A percentile compares a stretch with the other conserved stretches of the same genome.
Conservation (phyloP, 2,888 invertebrate genomes). For the Punctoribates punctum region DNA sequence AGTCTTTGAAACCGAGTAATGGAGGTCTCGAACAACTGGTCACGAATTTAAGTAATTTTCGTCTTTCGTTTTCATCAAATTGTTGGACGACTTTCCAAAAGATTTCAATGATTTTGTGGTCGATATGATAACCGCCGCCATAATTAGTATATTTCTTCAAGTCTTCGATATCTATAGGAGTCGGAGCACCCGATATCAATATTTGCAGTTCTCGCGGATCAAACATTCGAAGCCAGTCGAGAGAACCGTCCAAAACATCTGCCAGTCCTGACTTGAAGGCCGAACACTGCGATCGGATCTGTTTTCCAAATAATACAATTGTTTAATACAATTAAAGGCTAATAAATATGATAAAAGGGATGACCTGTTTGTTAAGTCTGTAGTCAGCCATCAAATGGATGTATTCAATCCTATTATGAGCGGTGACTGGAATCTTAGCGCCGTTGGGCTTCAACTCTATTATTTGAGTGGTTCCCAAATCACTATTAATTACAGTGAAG, state of each 20-base stretch:
- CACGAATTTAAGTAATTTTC: conserved; percentile 90
- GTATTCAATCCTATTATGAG: conserved; percentile 90
- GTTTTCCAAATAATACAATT: conserved; percentile 40
- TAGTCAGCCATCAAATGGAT: conserved; percentile 94
- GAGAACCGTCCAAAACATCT: conserved; percentile 70
- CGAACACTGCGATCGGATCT: conserved; percentile 70
- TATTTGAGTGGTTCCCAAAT: conserved; percentile 80
- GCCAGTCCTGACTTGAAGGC: conserved; percentile 86
- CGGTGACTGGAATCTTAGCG: conserved; percentile 80
- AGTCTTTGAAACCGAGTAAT: conserved; percentile 90
- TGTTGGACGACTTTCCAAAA: conserved; percentile 86
- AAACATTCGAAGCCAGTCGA: conserved; percentile 93
- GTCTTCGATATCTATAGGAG: conserved; percentile 88
- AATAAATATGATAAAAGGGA: background rate
- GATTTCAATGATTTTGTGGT: conserved; percentile 75
- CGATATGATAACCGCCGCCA: conserved; percentile 74
- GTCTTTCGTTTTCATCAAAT: conserved; percentile 76
- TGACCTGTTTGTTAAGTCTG: conserved; percentile 78
- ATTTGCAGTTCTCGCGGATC: conserved; percentile 89
- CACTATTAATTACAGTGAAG: conserved; percentile 85
- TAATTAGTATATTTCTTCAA: conserved; percentile 82
- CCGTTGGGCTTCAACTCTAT: conserved; percentile 89
- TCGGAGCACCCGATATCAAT: conserved; percentile 91
- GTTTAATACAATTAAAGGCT: background rate
- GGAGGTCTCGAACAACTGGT: conserved; percentile 97